Percentiles rank a stretch among this genome's conserved stretches.
phyloP scores from a whole-genome alignment of 2,113 vertebrate genomes.

The Pluvianellus socialis region DNA sequence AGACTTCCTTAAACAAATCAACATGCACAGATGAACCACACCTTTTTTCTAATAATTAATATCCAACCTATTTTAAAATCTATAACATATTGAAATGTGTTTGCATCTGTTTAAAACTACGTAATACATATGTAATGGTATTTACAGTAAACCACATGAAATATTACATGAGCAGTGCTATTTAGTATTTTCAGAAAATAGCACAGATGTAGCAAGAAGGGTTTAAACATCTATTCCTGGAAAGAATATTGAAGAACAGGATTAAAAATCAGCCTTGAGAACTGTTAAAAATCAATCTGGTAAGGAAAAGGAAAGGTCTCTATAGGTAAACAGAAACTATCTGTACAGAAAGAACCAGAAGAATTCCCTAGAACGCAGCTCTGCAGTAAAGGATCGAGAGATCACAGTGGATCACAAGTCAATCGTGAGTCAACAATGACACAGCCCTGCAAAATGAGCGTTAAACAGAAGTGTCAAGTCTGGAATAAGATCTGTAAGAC shows the following conservation, averaged over 20 bases:
- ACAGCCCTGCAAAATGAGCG: not conserved
- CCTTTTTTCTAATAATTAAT: not conserved
- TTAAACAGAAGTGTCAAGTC: not conserved
- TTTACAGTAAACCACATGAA: not conserved
- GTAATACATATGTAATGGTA: not conserved
- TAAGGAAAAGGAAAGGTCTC: not conserved
- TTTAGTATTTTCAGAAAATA: not conserved
- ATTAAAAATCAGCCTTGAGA: not conserved
- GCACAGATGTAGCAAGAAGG: not conserved
- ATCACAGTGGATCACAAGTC: not conserved
- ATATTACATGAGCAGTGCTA: not conserved
- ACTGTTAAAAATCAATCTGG: not conserved
- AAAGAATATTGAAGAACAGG: not conserved
- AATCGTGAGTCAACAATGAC: not conserved
- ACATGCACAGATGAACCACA: not conserved
- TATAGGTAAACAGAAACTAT: not conserved
- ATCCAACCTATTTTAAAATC: not conserved
- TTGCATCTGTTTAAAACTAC: not conserved
- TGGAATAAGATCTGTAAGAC: not conserved
- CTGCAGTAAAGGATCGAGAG: not conserved
- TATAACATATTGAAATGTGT: not conserved
- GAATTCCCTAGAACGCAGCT: not conserved
- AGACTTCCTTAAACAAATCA: not conserved
- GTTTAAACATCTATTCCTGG: not conserved
- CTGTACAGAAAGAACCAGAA: not conserved